phyloP scores from a whole-genome alignment of 2,797 vertebrate species.

The Brachyalestes nurse region DNA sequence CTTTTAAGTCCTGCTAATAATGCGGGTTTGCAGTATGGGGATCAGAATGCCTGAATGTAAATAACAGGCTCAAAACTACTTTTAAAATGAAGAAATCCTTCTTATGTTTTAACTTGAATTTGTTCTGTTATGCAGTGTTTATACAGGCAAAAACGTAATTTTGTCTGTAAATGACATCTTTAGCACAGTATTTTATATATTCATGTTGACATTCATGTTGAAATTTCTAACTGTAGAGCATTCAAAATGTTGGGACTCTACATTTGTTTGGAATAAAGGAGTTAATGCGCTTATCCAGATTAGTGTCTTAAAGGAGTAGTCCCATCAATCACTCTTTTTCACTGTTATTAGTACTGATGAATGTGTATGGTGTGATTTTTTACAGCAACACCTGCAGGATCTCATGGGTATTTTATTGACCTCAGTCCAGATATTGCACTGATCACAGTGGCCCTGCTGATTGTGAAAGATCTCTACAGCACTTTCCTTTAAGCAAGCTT shows the following conservation, averaged over 20 bases:
- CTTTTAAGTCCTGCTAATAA: no score
- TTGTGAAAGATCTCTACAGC: background rate
- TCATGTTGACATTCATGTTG: no score
- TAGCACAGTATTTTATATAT: no score
- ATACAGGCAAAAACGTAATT: no score
- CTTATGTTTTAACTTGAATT: no score
- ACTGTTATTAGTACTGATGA: background rate
- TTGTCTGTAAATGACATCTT: no score
- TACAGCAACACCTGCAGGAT: slow-evolving; percentile 5
- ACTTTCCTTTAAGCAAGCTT: background rate
- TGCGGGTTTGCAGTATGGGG: no score
- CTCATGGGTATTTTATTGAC: slow-evolving; percentile 20
- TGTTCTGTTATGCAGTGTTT: no score
- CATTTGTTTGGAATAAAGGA: background rate
- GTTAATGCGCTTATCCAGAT: background rate
- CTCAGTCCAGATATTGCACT: background rate
- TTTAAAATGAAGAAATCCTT: no score
- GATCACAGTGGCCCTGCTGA: background rate
- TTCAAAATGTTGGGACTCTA: background rate
- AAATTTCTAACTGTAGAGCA: background rate
- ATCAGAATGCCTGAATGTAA: no score
- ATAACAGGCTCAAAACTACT: no score
- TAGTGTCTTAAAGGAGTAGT: background rate
- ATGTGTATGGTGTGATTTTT: background rate
- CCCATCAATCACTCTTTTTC: slow-evolving; percentile 5